phyloP scores from a whole-genome alignment of 2,888 invertebrate species.

The Busseola fusca region DNA sequence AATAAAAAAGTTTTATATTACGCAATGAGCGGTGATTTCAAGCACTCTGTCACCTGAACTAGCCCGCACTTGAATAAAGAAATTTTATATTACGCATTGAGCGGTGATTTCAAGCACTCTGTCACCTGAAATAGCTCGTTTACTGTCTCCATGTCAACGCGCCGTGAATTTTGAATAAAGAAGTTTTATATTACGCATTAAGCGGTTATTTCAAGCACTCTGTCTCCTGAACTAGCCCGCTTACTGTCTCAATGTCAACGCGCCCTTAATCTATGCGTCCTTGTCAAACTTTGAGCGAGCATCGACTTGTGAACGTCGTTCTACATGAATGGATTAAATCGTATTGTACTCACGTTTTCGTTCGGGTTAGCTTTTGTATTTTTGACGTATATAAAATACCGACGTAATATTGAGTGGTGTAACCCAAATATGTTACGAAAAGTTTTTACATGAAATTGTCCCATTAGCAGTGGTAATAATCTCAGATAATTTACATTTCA shows the following conservation, averaged over 20 bases:
- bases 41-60: neutral
- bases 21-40: neutral
- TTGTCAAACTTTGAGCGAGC: conserved; percentile 52
- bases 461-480: neutral
- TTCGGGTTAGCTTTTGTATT: conserved; percentile 7
- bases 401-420: neutral
- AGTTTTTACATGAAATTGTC: neutral
- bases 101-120: neutral
- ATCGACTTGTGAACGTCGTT: conserved; percentile 47
- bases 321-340: conserved; percentile 33
- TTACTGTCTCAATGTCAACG: conserved; percentile 41
- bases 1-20: neutral
- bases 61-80: neutral
- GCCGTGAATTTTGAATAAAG: conserved; percentile 2
- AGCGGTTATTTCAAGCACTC: neutral
- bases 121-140: conserved; percentile 4
- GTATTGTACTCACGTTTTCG: conserved; percentile 23
- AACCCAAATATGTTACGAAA: neutral
- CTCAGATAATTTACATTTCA: neutral
- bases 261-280: conserved; percentile 36
- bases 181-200: neutral
- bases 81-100: neutral
- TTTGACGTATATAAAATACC: neutral
- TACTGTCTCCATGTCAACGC: conserved; percentile 36
- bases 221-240: neutral